Base-by-base conservation (phyloP, 2,797 vertebrate genomes). In the Petrocephalus schoutedeni region DNA sequence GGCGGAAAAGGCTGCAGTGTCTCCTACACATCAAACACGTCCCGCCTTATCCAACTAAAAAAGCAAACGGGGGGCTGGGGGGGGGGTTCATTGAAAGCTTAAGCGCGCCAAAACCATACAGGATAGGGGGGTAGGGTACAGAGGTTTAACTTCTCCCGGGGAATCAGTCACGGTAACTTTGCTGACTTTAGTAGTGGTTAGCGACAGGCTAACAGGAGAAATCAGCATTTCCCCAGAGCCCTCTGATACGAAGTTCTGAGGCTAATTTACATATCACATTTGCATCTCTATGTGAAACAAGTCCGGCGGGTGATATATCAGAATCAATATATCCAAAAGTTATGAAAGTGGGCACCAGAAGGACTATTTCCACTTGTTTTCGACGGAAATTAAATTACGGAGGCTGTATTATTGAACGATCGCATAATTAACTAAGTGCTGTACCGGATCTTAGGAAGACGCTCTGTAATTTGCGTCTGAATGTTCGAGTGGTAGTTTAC, bases 11-110 rank as follows among this genome's bases (percentile, higher is more conserved):
- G 21, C 49, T 83, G 88, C 85, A 53, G 74, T 85, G 85, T 87
- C 87, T 89, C 19, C 64, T 87, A 71, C 56, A 88, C 86, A 90
- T 91, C 86, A 89, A 83, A 89, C 88, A 23, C 51, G 45, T 7
- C n/a, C 49, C 23, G 89, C 74, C 58, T 90, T 58, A 87, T 89
- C 32, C 71, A 10, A 45, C 80, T 56, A 53, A 85, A 56, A 64
- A 71, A 28, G 23, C 71, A 74, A 74, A 77, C 3, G 9, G 10
- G 21, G 61, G 61, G 4, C 10, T 28, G 64, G 64, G 23, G 5
- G 36, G 71, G 36, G 71, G 16, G 36, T 3, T 80, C n/a, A 67
- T 84, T 51, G 28, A 53, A 88, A 88, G 82, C 82, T 21, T 85
- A 12, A 14, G 8, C 32, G 21, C 28, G 28, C 21, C 19, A 19